Conservation (phyloP, 1,140 invertebrate species). For the Adoxophyes honmai region DNA sequence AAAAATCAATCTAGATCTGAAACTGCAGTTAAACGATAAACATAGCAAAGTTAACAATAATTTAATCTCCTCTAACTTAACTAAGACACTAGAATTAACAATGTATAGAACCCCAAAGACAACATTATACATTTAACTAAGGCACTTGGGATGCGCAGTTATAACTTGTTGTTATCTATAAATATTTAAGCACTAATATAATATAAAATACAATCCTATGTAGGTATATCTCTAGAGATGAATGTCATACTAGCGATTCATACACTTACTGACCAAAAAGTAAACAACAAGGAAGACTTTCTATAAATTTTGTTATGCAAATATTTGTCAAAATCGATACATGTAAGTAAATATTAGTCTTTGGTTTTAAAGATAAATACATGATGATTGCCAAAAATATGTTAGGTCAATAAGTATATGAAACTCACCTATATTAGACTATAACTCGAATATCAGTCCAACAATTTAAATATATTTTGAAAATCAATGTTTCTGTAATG, state of each 20-base stretch:
- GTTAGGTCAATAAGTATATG: conserved; percentile 23
- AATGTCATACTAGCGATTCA: conserved; percentile 35
- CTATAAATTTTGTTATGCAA: conserved; percentile 25
- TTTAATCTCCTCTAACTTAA: conserved; percentile 73
- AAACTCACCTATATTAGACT: conserved; percentile 18
- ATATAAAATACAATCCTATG: conserved; percentile 52
- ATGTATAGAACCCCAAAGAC: conserved; percentile 63
- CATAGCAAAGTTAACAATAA: conserved; percentile 75
- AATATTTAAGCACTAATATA: conserved; percentile 64
- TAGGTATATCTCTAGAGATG: conserved; percentile 46
- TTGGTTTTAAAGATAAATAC: conserved; percentile 46
- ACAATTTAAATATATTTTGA: conserved; percentile 24
- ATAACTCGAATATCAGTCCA: conserved; percentile 48
- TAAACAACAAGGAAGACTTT: conserved; percentile 39
- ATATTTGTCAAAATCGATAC: conserved; percentile 30
- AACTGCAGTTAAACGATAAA: conserved; percentile 39
- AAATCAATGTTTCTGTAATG: conserved; percentile 15
- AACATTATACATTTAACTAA: conserved; percentile 70
- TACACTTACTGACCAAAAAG: conserved; percentile 49
- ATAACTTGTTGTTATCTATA: conserved; percentile 62
- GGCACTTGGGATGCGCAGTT: conserved; percentile 68
- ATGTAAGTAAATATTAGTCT: conserved; percentile 43
- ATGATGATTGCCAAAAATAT: conserved; percentile 36
- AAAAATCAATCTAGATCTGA: conserved; percentile 15
- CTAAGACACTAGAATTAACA: conserved; percentile 65